phyloP scores from a whole-genome alignment of 2,797 vertebrate genomes.

The Benthosema pterotum region DNA sequence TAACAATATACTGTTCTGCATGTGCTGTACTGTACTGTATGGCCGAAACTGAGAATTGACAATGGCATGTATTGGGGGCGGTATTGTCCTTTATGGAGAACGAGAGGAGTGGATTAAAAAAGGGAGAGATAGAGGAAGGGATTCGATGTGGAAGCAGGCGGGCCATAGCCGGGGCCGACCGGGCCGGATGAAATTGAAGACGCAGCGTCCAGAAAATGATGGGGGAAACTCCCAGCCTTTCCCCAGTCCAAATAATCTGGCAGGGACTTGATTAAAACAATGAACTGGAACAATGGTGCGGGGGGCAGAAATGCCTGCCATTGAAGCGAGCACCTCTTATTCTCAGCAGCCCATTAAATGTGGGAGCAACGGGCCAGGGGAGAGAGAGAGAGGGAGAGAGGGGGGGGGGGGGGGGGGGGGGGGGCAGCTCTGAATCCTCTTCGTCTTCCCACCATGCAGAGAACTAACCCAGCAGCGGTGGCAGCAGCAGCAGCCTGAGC shows the following conservation, averaged over 20 bases:
- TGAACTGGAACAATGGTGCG: slow-evolving; percentile 53
- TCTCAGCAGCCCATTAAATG: slow-evolving; percentile 57
- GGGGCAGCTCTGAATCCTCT: slow-evolving; percentile 22
- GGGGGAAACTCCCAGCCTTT: slow-evolving; percentile 37
- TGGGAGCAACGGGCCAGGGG: slow-evolving; percentile 26
- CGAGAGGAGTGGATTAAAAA: background rate
- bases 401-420: slow-evolving; percentile 1
- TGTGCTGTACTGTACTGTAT: too few relatives aligned
- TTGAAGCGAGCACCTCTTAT: slow-evolving; percentile 29
- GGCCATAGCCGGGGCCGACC: slow-evolving; percentile 23
- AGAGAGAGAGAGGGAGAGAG: too few relatives aligned
- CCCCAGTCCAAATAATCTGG: slow-evolving; percentile 45
- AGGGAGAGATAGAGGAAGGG: slow-evolving; percentile 5
- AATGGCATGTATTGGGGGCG: too few relatives aligned
- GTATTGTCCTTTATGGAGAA: background rate
- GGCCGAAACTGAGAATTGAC: too few relatives aligned
- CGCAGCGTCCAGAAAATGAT: slow-evolving; percentile 50
- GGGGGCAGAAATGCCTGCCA: slow-evolving; percentile 3
- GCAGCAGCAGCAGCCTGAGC: slow-evolving; percentile 5
- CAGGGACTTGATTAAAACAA: slow-evolving; percentile 65
- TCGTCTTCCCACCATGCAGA: slow-evolving; percentile 12
- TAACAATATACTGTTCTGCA: too few relatives aligned
- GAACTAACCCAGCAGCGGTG: slow-evolving; percentile 15
- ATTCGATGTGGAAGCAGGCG: slow-evolving; percentile 9
- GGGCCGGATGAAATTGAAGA: slow-evolving; percentile 27